Evolutionary conservation across 2,888 invertebrate genomes (phyloP).

Genomic region (Eulithis prunata): DNA sequence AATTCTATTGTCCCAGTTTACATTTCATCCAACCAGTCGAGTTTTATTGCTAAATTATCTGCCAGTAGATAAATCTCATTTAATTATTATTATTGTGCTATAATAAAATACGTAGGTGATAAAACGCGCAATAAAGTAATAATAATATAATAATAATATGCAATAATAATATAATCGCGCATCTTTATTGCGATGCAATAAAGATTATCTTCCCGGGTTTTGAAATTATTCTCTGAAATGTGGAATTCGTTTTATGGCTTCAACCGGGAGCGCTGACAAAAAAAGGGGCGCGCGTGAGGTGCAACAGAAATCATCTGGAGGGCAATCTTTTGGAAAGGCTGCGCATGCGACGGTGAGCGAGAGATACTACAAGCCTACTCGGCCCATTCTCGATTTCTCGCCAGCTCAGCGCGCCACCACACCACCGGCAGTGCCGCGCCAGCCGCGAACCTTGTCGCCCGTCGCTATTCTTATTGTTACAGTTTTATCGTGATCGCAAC

Average conservation of each 20-base stretch:
- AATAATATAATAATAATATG: no score
- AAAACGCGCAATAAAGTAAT: no score
- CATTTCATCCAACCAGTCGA: not conserved
- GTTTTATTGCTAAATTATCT: slow-evolving; percentile 8
- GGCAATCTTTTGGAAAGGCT: slow-evolving; percentile 52
- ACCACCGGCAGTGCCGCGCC: slow-evolving; percentile 70
- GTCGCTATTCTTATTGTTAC: slow-evolving; percentile 53
- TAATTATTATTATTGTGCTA: not conserved
- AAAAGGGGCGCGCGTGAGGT: slow-evolving; percentile 63
- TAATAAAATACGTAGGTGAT: slow-evolving; percentile 7
- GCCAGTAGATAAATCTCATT: not conserved
- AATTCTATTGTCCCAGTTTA: slow-evolving; percentile 25
- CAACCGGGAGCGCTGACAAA: slow-evolving; percentile 55
- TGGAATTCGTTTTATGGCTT: slow-evolving; percentile 25
- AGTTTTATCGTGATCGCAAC: slow-evolving; percentile 55
- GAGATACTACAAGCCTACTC: slow-evolving; percentile 57
- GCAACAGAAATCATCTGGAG: slow-evolving; percentile 55
- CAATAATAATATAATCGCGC: no score
- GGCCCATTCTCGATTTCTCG: slow-evolving; percentile 69
- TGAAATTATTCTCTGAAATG: slow-evolving; percentile 23
- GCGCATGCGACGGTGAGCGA: slow-evolving; percentile 57
- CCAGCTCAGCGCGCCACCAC: slow-evolving; percentile 69
- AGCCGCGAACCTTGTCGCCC: slow-evolving; percentile 60
- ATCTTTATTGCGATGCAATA: slow-evolving; percentile 5
- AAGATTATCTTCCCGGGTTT: slow-evolving; percentile 13